These are phyloP conservation scores for Myotis brandtii DNA, from an alignment of 2,113 vertebrate genomes.

Conservation along the genomic window DNA sequence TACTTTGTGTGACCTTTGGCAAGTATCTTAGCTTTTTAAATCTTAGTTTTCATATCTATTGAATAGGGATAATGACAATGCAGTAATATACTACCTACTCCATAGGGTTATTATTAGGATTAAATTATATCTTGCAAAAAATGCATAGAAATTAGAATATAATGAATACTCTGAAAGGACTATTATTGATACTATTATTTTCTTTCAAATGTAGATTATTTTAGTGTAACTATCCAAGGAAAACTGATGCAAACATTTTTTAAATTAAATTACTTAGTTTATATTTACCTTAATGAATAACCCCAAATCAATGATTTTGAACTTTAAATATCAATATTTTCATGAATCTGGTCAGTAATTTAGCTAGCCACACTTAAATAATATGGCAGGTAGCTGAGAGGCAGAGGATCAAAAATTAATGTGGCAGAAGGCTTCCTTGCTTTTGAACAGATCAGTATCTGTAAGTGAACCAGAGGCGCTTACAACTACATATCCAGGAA, in stretches of 20 bases:
- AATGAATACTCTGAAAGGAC: background rate
- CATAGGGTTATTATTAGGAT: background rate
- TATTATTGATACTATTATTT: background rate
- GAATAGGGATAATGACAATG: background rate
- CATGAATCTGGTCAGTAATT: slow-evolving; percentile 11
- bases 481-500: slow-evolving; percentile 48
- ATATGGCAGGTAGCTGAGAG: slow-evolving; percentile 40
- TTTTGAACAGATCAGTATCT: slow-evolving; percentile 69
- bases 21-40: background rate
- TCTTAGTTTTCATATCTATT: background rate
- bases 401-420: slow-evolving; percentile 65
- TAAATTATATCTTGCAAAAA: background rate
- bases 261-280: slow-evolving; percentile 34
- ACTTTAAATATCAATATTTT: slow-evolving; percentile 33
- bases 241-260: background rate
- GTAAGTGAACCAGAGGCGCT: slow-evolving; percentile 55
- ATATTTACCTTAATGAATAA: slow-evolving; percentile 26
- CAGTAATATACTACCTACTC: background rate
- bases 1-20: background rate
- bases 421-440: slow-evolving; percentile 58
- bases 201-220: slow-evolving; percentile 19
- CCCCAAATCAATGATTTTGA: slow-evolving; percentile 5
- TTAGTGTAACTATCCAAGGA: background rate
- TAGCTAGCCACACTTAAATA: slow-evolving; percentile 53
- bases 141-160: background rate